These are phyloP conservation scores for Bryconaethiops microstoma DNA, from an alignment of 2,797 vertebrate species.

Conservation along the genomic window DNA sequence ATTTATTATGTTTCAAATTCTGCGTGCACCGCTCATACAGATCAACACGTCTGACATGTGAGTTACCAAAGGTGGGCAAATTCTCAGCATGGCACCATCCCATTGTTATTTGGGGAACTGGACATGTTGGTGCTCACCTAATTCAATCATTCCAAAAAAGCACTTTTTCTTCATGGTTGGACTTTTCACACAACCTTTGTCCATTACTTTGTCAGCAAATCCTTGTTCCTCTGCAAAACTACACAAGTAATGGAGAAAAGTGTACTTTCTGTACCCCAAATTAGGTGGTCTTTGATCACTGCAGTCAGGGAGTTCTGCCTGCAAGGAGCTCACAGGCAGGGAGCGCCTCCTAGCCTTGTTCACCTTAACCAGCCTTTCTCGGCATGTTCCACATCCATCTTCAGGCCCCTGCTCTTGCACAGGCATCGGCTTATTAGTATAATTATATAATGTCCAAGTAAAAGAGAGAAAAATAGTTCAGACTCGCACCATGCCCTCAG, in stretches of 20 bases:
- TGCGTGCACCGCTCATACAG: background rate
- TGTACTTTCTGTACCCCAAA: background rate
- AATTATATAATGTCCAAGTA: conserved; percentile 43
- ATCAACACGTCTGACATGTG: background rate
- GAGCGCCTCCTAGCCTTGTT: background rate
- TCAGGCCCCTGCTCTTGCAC: conserved; percentile 53
- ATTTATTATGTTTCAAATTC: conserved; percentile 12
- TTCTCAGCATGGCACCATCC: no score
- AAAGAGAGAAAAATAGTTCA: conserved; percentile 20
- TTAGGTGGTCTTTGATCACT: conserved; percentile 12
- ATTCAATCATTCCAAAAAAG: no score
- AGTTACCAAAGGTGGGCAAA: no score
- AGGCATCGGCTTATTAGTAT: conserved; percentile 28
- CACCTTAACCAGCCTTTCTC: conserved; percentile 16
- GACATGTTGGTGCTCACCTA: no score
- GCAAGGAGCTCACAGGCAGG: background rate
- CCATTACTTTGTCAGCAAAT: background rate
- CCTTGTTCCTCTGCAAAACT: background rate
- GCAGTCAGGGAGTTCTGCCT: background rate
- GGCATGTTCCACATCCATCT: conserved; percentile 34
- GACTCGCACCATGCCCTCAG: background rate
- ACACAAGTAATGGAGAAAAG: background rate
- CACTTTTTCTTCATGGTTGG: no score
- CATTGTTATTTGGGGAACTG: no score
- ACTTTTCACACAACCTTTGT: no score